These are phyloP conservation scores for Plusia festucae DNA, from an alignment of 2,888 invertebrate species.

Conservation along the genomic window DNA sequence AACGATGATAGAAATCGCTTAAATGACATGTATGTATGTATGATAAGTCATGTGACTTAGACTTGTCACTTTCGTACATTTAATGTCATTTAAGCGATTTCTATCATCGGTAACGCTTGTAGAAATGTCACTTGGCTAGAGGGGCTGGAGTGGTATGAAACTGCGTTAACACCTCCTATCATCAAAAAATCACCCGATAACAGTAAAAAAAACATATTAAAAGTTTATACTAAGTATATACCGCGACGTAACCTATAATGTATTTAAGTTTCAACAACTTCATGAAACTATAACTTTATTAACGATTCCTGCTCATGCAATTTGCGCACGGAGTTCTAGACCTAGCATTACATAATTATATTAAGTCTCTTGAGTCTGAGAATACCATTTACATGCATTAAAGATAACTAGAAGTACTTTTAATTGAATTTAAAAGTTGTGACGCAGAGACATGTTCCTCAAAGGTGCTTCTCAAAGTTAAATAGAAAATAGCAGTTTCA, in stretches of 20 bases:
- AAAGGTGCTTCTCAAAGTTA: background rate
- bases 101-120: too few species aligned
- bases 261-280: background rate
- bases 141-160: too few species aligned
- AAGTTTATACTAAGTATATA: too few species aligned
- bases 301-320: background rate
- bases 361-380: background rate
- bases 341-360: background rate
- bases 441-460: background rate
- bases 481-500: background rate
- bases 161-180: background rate
- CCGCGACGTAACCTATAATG: background rate
- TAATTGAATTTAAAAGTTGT: background rate
- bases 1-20: too few species aligned
- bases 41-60: too few species aligned
- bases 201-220: too few species aligned
- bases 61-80: too few species aligned
- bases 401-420: background rate
- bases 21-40: too few species aligned
- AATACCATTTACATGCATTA: background rate
- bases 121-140: too few species aligned
- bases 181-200: background rate
- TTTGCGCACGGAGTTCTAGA: background rate
- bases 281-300: background rate
- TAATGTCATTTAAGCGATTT: too few species aligned